These are phyloP conservation scores for Chloromyia formosa DNA, from an alignment of 2,888 invertebrate genomes.

Conservation along the genomic window DNA sequence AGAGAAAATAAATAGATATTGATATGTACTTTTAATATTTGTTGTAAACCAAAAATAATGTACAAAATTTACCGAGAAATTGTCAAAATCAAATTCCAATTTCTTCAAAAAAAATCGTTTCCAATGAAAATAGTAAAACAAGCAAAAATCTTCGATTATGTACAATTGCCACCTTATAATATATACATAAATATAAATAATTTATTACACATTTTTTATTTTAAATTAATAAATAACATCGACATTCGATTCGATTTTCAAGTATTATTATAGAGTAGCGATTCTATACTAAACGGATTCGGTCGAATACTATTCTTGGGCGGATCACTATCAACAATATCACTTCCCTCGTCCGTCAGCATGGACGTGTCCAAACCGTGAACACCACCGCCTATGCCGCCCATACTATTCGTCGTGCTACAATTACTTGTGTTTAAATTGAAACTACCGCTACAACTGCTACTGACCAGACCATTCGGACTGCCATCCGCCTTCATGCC, in stretches of 20 bases:
- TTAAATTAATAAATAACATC: slow-evolving; percentile 19
- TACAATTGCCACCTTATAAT: slow-evolving; percentile 11
- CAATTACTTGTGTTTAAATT: slow-evolving; percentile 54
- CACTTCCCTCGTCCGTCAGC: slow-evolving; percentile 62
- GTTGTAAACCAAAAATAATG: background rate
- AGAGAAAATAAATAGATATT: background rate
- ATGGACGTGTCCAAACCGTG: slow-evolving; percentile 59
- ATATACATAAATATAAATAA: background rate
- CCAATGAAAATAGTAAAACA: background rate
- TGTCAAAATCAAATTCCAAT: background rate
- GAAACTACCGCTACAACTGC: slow-evolving; percentile 61
- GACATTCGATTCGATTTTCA: slow-evolving; percentile 48
- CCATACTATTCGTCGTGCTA: slow-evolving; percentile 62
- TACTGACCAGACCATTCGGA: slow-evolving; percentile 62
- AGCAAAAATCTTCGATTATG: slow-evolving; percentile 1
- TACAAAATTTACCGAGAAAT: no score
- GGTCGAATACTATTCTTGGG: slow-evolving; percentile 70
- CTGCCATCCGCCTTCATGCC: slow-evolving; percentile 54
- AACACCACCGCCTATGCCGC: slow-evolving; percentile 58
- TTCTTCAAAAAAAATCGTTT: background rate
- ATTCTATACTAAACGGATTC: slow-evolving; percentile 92
- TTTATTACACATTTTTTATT: background rate
- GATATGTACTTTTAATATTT: background rate
- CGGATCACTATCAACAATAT: slow-evolving; percentile 66
- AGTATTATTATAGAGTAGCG: slow-evolving; percentile 73